phyloP scores from a whole-genome alignment of 2,888 invertebrate species.

The Apeira syringaria region DNA sequence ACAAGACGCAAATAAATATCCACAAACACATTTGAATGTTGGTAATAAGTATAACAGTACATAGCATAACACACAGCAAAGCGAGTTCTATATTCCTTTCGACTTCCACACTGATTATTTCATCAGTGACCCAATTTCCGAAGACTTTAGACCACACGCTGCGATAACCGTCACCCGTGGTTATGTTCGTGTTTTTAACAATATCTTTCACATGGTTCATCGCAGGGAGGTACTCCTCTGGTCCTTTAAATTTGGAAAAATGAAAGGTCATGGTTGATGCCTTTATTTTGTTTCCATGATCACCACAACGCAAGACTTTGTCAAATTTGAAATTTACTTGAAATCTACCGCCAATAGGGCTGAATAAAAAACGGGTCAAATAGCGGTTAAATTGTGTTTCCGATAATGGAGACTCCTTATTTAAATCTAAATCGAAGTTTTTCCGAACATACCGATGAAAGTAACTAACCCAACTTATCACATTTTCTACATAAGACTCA shows the following conservation, averaged over 20 bases:
- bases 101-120: constrained; percentile 89
- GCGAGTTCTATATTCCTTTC: constrained; percentile 90
- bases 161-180: constrained; percentile 84
- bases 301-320: constrained; percentile 84
- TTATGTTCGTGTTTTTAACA: constrained; percentile 82
- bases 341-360: constrained; percentile 87
- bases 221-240: constrained; percentile 88
- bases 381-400: constrained; percentile 84
- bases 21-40: constrained; percentile 90
- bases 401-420: constrained; percentile 72
- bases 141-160: constrained; percentile 89
- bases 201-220: constrained; percentile 86
- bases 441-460: constrained; percentile 85
- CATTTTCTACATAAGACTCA: constrained; percentile 77
- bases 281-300: constrained; percentile 79
- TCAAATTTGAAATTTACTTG: constrained; percentile 87
- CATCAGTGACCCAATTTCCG: constrained; percentile 90
- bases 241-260: constrained; percentile 84
- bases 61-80: constrained; percentile 90
- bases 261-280: constrained; percentile 86
- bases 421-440: constrained; percentile 76
- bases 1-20: constrained; percentile 89
- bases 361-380: constrained; percentile 88
- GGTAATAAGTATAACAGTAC: constrained; percentile 89
- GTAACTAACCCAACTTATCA: constrained; percentile 86